Base-by-base conservation (phyloP, 1,140 invertebrate species). In the Hirudo medicinalis region DNA sequence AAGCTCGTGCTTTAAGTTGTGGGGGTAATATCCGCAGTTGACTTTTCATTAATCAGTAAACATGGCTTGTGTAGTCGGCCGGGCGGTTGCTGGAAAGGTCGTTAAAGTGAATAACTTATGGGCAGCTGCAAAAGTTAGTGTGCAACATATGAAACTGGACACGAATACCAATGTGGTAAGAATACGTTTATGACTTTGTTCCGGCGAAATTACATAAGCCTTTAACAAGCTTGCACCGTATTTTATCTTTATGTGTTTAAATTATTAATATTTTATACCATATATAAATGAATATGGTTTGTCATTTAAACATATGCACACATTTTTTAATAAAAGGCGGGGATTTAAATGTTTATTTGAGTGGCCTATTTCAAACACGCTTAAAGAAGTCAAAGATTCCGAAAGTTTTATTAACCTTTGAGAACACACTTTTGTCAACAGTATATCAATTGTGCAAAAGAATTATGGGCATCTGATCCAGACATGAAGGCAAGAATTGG, bases 371-470 rank as follows among this genome's bases (percentile, higher is more conserved):
- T 49, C 43, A 49, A 5, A 49, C 11, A 40, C 40, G 11, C 43
- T 49, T 17, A 49, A 49, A 8, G 11, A 17, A 49, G 43, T 17
- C 15, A 49, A 0, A 15, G 9, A 49, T 49, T 49, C 1, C 43
- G 5, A 49, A 57, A n/a, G 9, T 63, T 63, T 11, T n/a, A 63
- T 19, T 22, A 25, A 22, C 11, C 19, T 11, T 63, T 11, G 19
- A 63, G 8, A 63, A 13, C 13, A 60, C 27, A 15, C 57, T 15
- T 63, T 70, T 53, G 36, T 29, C 76, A 77, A 25, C 73, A 78
- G 78, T 78, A 77, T 69, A 78, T 78, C 68, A 77, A 78, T 73
- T 71, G 72, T 15, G 63, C 72, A 32, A 71, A 72, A 15, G 49
- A 76, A 29, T 75, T 63, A 29, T 78, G 76, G 77, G 76, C 76